These are phyloP conservation scores for Amblyornis subalaris DNA, from an alignment of 2,113 vertebrate genomes.

Conservation along the genomic window DNA sequence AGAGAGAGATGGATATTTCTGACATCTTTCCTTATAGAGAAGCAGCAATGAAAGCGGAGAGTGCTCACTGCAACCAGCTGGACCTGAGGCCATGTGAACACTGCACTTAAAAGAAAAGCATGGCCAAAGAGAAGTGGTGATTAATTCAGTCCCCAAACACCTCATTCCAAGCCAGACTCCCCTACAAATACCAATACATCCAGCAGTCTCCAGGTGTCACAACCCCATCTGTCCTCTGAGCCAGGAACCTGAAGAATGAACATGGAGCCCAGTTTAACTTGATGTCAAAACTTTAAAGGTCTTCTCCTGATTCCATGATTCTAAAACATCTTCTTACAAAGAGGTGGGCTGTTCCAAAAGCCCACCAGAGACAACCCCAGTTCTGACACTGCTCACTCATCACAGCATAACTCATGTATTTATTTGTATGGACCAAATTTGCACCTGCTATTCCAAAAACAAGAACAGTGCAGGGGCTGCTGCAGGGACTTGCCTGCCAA, in stretches of 20 bases:
- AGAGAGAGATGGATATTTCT: not conserved
- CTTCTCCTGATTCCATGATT: not conserved
- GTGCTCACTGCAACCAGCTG: not conserved
- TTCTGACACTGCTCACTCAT: rapidly evolving
- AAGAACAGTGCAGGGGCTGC: not conserved
- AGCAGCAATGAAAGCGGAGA: not conserved
- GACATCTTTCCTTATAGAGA: not conserved
- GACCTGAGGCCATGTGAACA: not conserved
- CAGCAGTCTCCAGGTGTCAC: not conserved
- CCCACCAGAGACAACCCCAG: not conserved
- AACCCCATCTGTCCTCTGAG: not conserved
- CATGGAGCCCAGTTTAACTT: not conserved
- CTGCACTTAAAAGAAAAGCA: not conserved
- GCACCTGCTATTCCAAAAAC: not conserved
- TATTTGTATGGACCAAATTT: not conserved
- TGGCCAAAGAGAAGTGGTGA: not conserved
- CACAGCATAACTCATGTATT: not conserved
- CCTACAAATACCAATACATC: not conserved
- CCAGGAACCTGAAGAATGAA: not conserved
- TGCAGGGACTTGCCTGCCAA: not conserved
- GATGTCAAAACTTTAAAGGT: not conserved
- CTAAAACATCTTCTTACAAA: not conserved
- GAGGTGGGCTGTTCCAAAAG: not conserved
- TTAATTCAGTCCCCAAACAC: not conserved
- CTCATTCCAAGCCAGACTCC: not conserved